These are phyloP conservation scores for Sebastes minor DNA, from an alignment of 2,797 vertebrate genomes.

Conservation along the genomic window DNA sequence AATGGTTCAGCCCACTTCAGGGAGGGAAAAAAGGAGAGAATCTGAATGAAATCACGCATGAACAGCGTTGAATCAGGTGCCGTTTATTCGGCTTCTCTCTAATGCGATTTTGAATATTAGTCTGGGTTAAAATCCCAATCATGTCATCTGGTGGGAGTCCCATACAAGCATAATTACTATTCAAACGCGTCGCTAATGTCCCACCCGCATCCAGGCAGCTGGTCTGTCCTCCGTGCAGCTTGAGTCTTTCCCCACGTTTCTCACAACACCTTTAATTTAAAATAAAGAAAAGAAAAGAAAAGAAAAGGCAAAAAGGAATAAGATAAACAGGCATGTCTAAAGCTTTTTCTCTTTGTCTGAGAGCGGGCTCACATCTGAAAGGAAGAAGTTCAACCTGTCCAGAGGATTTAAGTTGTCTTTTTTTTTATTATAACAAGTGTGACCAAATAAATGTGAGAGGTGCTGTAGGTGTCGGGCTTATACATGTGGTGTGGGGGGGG, in stretches of 20 bases:
- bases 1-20: conserved; percentile 79
- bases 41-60: conserved; percentile 82
- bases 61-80: conserved; percentile 79
- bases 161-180: conserved; percentile 93
- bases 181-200: conserved; percentile 91
- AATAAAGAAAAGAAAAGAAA: neutral
- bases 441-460: conserved; percentile 56
- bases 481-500: conserved; percentile 12
- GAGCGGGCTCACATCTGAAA: conserved; percentile 30
- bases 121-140: conserved; percentile 87
- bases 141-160: conserved; percentile 98
- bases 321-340: conserved; percentile 19
- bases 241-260: conserved; percentile 69
- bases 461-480: conserved; percentile 34
- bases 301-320: neutral
- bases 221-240: conserved; percentile 75
- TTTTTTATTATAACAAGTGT: conserved; percentile 31
- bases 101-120: conserved; percentile 88
- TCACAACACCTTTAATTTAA: conserved; percentile 38
- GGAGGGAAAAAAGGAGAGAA: conserved; percentile 9
- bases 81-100: conserved; percentile 79
- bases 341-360: neutral
- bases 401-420: conserved; percentile 25
- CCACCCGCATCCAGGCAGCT: conserved; percentile 94
- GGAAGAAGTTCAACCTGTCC: conserved; percentile 28